Evolutionary conservation across 1,140 invertebrate species (phyloP).

Genomic region (Limonius californicus): DNA sequence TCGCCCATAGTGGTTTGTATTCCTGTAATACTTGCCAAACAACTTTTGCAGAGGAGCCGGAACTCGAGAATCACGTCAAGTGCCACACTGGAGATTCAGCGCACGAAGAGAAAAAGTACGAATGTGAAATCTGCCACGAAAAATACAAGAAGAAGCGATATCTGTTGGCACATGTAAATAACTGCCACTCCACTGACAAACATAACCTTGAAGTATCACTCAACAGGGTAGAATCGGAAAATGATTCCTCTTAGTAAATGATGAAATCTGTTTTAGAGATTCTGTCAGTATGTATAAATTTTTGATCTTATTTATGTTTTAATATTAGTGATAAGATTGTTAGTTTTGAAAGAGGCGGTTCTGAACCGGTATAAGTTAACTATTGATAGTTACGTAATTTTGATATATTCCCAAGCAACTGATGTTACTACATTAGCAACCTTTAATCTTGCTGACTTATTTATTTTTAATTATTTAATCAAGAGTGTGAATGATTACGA

Average conservation of each 20-base stretch:
- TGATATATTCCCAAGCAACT: too few relatives aligned
- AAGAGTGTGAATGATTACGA: too few relatives aligned
- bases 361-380: too few relatives aligned
- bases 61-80: background rate
- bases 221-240: background rate
- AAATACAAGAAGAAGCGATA: slow-evolving; percentile 15
- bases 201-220: background rate
- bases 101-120: background rate
- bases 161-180: background rate
- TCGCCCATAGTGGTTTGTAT: slow-evolving; percentile 16
- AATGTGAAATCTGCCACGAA: slow-evolving; percentile 8
- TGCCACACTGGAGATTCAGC: background rate
- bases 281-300: background rate
- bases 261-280: background rate
- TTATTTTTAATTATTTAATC: too few relatives aligned
- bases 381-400: too few relatives aligned
- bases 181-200: background rate
- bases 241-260: slow-evolving; percentile 2
- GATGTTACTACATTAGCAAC: too few relatives aligned
- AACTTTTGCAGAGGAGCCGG: slow-evolving; percentile 13
- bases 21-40: slow-evolving; percentile 12
- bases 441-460: too few relatives aligned
- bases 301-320: too few relatives aligned
- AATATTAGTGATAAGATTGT: too few relatives aligned
- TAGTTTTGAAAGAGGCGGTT: too few relatives aligned